These are phyloP conservation scores for Venusia cambrica DNA, from an alignment of 2,888 invertebrate species.

Conservation along the genomic window DNA sequence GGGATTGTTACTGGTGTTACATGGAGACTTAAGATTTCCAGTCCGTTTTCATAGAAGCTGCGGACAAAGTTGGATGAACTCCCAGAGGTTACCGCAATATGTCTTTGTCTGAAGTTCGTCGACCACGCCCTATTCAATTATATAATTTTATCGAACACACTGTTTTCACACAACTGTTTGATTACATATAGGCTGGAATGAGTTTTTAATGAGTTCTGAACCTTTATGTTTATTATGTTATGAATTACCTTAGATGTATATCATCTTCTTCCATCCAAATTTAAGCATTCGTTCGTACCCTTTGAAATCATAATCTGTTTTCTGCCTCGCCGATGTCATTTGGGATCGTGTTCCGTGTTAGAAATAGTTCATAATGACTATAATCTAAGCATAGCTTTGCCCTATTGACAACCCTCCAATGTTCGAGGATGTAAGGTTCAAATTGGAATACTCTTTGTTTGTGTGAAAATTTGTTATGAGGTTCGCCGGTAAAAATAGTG, in stretches of 20 bases:
- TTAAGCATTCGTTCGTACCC: constrained; percentile 21
- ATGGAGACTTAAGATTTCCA: constrained; percentile 19
- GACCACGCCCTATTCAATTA: constrained; percentile 27
- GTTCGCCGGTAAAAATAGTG: constrained; percentile 63
- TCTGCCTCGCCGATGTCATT: constrained; percentile 47
- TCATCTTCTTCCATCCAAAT: too few relatives aligned
- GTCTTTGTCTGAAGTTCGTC: constrained; percentile 35
- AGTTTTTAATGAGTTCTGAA: too few relatives aligned
- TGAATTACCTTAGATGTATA: too few relatives aligned
- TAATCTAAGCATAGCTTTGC: constrained; percentile 30
- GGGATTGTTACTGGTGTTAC: constrained; percentile 20
- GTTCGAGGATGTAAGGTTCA: constrained; percentile 47
- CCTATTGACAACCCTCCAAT: constrained; percentile 12
- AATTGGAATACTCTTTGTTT: constrained; percentile 41
- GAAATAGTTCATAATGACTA: constrained; percentile 61
- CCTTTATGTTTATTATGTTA: too few relatives aligned
- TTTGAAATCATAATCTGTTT: constrained; percentile 47
- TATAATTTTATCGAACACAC: too few relatives aligned
- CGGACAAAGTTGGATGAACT: constrained; percentile 35
- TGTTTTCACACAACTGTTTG: too few relatives aligned
- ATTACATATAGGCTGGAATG: too few relatives aligned
- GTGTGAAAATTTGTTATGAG: constrained; percentile 47
- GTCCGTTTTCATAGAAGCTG: constrained; percentile 17
- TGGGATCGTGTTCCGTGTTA: constrained; percentile 49
- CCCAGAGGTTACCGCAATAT: constrained; percentile 27